Evolutionary conservation across 2,888 invertebrate species (phyloP).

Genomic region (Agonum fuliginosum): DNA sequence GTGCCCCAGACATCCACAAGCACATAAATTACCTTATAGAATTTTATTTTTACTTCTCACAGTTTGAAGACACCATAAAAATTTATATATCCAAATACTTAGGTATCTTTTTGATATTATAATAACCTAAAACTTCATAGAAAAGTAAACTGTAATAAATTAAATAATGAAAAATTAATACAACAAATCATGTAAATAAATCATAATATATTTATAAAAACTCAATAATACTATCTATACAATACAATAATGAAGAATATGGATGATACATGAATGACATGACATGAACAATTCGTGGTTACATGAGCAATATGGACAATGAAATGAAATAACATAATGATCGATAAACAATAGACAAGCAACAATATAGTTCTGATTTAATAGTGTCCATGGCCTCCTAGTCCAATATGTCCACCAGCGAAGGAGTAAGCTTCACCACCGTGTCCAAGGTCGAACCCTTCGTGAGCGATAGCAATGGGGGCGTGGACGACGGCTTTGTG

Average conservation of each 20-base stretch:
- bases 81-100: too few species aligned
- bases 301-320: constrained; percentile 53
- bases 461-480: constrained; percentile 50
- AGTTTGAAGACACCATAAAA: too few species aligned
- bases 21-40: too few species aligned
- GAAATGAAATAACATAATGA: constrained; percentile 30
- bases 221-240: constrained; percentile 53
- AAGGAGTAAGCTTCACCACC: constrained; percentile 37
- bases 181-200: constrained; percentile 57
- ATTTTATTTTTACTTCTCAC: too few species aligned
- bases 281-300: constrained; percentile 30
- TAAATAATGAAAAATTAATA: too few species aligned
- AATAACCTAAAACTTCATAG: too few species aligned
- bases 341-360: background rate
- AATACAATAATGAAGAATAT: constrained; percentile 36
- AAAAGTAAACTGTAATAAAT: too few species aligned
- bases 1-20: too few species aligned
- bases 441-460: constrained; percentile 26
- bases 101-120: too few species aligned
- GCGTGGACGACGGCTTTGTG: constrained; percentile 48
- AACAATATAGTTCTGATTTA: constrained; percentile 20
- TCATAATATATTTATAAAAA: constrained; percentile 56
- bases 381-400: constrained; percentile 36
- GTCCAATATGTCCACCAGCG: constrained; percentile 10
- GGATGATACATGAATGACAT: constrained; percentile 51